These are phyloP conservation scores for Xylophagus ater DNA, from an alignment of 2,888 invertebrate genomes.

Conservation along the genomic window DNA sequence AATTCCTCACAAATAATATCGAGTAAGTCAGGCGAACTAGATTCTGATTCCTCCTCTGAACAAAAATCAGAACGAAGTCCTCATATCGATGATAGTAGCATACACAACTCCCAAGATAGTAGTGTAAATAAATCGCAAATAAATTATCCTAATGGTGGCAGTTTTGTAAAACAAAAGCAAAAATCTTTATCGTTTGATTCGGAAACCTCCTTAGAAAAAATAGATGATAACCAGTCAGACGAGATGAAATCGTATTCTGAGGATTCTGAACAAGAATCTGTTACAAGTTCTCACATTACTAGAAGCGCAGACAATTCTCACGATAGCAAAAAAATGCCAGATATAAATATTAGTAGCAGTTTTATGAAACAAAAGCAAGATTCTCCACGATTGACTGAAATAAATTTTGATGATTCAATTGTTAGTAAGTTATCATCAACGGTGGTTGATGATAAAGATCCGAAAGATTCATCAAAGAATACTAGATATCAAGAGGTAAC, in stretches of 20 bases:
- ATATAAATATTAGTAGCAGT: not conserved
- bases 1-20: not conserved
- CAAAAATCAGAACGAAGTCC: not conserved
- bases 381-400: not conserved
- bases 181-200: too few species aligned
- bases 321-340: not conserved
- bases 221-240: too few species aligned
- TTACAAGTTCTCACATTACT: too few species aligned
- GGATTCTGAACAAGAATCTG: not conserved
- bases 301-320: not conserved
- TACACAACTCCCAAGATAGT: slow-evolving; percentile 1
- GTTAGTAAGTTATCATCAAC: slow-evolving; percentile 4
- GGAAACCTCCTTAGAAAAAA: too few species aligned
- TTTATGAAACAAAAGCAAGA: not conserved
- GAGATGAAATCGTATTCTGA: not conserved
- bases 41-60: not conserved
- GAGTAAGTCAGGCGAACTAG: not conserved
- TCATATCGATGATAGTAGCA: slow-evolving; percentile 6
- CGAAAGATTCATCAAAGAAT: not conserved
- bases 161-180: too few species aligned
- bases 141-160: too few species aligned
- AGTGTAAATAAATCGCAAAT: not conserved
- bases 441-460: not conserved
- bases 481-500: too few species aligned
- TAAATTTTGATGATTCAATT: slow-evolving; percentile 5